phyloP scores from a whole-genome alignment of 2,797 vertebrate genomes.

The Limosa lapponica region DNA sequence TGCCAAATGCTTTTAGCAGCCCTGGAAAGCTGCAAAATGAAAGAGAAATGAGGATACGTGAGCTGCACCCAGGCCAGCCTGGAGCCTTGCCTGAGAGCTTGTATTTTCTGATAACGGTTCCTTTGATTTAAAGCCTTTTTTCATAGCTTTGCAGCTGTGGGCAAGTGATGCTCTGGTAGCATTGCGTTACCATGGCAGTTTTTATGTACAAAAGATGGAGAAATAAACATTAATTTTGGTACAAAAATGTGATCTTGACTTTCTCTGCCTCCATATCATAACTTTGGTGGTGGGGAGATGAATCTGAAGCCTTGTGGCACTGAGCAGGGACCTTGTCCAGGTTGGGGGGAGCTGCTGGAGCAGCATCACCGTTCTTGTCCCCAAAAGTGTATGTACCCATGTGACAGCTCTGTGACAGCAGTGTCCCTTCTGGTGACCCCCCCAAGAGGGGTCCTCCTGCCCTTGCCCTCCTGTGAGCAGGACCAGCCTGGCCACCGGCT shows the following conservation, averaged over 20 bases:
- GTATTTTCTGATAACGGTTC: neutral
- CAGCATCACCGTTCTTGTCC: too few species aligned
- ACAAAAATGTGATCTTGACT: neutral
- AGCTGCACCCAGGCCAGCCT: neutral
- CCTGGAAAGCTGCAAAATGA: neutral
- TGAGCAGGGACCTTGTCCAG: neutral
- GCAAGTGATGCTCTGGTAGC: neutral
- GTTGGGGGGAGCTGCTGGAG: neutral
- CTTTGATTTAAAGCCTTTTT: neutral
- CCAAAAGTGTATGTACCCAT: too few species aligned
- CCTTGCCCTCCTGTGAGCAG: neutral
- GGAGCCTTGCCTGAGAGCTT: neutral
- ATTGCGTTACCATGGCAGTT: fast-evolving
- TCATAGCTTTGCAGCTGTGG: neutral
- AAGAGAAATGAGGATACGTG: neutral
- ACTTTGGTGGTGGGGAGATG: neutral
- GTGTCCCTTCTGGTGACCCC: neutral
- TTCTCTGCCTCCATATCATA: fast-evolving
- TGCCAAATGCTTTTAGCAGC: neutral
- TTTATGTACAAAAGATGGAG: neutral
- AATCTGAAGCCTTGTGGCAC: neutral
- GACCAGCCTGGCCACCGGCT: fast-evolving
- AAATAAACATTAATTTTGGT: neutral
- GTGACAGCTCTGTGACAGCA: too few species aligned
- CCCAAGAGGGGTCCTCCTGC: neutral